A percentile compares a stretch with the other conserved stretches of the same genome.
Evolutionary conservation across 2,113 vertebrate genomes (phyloP).

Genomic region (Polypterus bichir): DNA sequence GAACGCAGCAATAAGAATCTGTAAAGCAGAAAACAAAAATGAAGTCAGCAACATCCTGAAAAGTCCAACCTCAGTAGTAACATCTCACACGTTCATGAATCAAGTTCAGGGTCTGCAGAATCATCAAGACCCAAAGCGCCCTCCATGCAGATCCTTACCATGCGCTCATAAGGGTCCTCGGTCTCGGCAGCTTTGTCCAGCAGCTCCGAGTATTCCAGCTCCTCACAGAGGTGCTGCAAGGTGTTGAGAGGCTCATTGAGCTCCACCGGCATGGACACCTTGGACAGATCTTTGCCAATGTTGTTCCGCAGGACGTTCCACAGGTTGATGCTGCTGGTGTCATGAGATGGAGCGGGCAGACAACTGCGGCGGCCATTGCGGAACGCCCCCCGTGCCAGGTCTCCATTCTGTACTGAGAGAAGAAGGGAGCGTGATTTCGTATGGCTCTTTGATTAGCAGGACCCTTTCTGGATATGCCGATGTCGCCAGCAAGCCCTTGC

Average conservation of each 20-base stretch:
- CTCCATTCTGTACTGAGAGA: constrained; percentile 78
- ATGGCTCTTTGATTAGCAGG: too few relatives aligned
- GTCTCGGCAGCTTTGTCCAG: constrained; percentile 90
- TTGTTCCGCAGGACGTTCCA: constrained; percentile 98
- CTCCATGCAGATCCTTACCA: constrained; percentile 52
- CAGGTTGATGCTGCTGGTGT: constrained; percentile 93
- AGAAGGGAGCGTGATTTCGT: constrained; percentile 8
- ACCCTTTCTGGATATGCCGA: too few relatives aligned
- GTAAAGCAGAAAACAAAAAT: constrained; percentile 32
- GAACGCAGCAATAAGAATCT: constrained; percentile 93
- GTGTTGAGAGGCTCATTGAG: constrained; percentile 96
- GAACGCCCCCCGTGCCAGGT: constrained; percentile 80
- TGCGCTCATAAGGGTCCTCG: constrained; percentile 82
- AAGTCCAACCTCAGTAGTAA: too few relatives aligned
- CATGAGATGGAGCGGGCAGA: constrained; percentile 81
- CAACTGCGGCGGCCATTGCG: constrained; percentile 83
- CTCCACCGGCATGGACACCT: constrained; percentile 97
- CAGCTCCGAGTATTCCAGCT: constrained; percentile 94
- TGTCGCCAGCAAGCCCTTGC: too few relatives aligned
- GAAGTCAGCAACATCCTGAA: too few relatives aligned
- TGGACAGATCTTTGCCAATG: constrained; percentile 95
- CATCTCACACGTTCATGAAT: too few relatives aligned
- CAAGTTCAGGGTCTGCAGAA: too few relatives aligned
- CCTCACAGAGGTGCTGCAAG: constrained; percentile 93
- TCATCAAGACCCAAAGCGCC: too few relatives aligned